Evolutionary conservation across 1,140 invertebrate genomes (phyloP).

Genomic region (Delia radicum): DNA sequence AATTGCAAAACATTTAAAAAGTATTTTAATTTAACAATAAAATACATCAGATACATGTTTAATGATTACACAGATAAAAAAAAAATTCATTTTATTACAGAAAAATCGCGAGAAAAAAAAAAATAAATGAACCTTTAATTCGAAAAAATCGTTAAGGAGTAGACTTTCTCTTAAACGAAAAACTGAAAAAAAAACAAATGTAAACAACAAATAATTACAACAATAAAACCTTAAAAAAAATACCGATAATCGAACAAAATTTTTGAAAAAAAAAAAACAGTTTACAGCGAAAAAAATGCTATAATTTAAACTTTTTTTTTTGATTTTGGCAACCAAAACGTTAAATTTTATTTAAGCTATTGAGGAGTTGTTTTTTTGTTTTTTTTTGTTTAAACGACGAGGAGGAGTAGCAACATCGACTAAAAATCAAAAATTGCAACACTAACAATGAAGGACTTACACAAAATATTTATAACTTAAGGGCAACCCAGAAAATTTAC

Average conservation of each 20-base stretch:
- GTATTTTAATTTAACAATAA: slow-evolving; percentile 20
- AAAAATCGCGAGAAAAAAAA: not conserved
- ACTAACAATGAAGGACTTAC: not conserved
- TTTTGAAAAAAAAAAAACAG: slow-evolving; percentile 4
- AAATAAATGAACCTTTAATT: slow-evolving; percentile 13
- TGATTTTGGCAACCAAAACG: not conserved
- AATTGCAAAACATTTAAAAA: slow-evolving; percentile 9
- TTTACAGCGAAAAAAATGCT: not conserved
- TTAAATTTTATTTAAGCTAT: not conserved
- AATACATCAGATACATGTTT: not conserved
- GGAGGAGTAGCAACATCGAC: not conserved
- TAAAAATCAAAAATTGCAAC: not conserved
- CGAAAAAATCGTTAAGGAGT: not conserved
- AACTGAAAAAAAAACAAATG: slow-evolving; percentile 12
- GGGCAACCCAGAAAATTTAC: slow-evolving; percentile 4
- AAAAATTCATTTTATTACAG: not conserved
- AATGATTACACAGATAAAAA: not conserved
- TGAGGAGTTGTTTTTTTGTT: not conserved
- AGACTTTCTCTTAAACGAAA: not conserved
- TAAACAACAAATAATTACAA: slow-evolving; percentile 22
- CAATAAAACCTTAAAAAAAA: not conserved
- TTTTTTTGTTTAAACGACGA: not conserved
- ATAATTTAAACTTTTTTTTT: slow-evolving; percentile 16
- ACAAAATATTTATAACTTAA: slow-evolving; percentile 21
- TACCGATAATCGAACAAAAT: slow-evolving; percentile 11